A percentile compares a stretch with the other conserved stretches of the same genome.
These are phyloP conservation scores for Lagorchestes hirsutus DNA, from an alignment of 2,797 vertebrate genomes.

Conservation along the genomic window DNA sequence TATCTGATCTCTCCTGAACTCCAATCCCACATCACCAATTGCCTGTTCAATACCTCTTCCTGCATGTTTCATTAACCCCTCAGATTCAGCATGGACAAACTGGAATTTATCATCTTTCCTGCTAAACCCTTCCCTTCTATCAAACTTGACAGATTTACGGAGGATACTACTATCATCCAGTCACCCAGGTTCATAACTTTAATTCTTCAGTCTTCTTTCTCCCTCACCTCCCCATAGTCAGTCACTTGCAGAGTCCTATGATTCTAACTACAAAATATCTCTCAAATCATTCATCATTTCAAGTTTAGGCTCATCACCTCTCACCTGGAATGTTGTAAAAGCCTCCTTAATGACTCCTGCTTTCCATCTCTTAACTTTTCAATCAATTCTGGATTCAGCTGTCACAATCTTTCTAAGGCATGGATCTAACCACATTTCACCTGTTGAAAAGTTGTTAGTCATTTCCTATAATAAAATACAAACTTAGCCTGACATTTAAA, in stretches of 20 bases:
- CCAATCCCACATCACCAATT: neutral
- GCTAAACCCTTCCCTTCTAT: neutral
- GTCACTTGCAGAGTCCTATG: neutral
- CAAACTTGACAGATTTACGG: neutral
- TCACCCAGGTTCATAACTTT: neutral
- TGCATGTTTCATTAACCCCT: neutral
- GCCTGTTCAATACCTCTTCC: neutral
- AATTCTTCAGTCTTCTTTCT: neutral
- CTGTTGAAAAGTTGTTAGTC: neutral
- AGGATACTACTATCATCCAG: neutral
- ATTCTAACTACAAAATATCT: neutral
- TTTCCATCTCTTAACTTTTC: neutral
- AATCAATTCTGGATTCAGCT: neutral
- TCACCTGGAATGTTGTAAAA: neutral
- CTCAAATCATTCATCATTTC: neutral
- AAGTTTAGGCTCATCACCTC: neutral
- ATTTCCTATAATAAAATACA: neutral
- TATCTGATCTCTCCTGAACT: neutral
- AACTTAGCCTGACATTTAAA: neutral
- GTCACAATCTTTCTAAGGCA: neutral
- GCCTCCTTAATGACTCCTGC: neutral
- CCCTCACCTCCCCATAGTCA: neutral
- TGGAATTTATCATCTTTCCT: neutral
- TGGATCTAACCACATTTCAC: neutral
- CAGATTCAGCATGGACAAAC: neutral